These are phyloP conservation scores for Miichthys miiuy DNA, from an alignment of 2,797 vertebrate genomes.

Conservation along the genomic window DNA sequence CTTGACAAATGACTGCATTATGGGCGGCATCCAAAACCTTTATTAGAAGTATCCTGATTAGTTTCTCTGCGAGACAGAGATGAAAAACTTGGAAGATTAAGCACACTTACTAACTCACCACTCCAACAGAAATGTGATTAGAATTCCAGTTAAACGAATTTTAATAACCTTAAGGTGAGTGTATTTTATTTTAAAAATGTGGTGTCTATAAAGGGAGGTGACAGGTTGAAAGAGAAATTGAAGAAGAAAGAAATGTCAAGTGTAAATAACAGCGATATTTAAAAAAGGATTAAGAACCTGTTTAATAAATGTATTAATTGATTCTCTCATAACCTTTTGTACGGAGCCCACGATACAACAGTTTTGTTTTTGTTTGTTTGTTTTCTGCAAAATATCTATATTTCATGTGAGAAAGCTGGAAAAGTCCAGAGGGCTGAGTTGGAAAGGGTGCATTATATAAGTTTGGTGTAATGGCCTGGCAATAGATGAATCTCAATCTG, in stretches of 20 bases:
- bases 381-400: conserved; percentile 21
- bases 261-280: conserved; percentile 6
- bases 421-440: conserved; percentile 26
- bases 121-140: conserved; percentile 42
- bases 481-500: conserved; percentile 18
- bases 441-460: conserved; percentile 36
- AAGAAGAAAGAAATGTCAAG: neutral
- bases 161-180: conserved; percentile 42
- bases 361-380: neutral
- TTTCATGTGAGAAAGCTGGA: conserved; percentile 23
- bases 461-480: conserved; percentile 11
- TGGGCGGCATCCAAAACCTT: conserved; percentile 50
- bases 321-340: neutral
- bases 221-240: conserved; percentile 8
- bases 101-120: conserved; percentile 17
- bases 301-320: conserved; percentile 22
- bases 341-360: conserved; percentile 15
- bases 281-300: neutral
- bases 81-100: conserved; percentile 45
- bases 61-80: conserved; percentile 39
- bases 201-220: conserved; percentile 9
- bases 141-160: conserved; percentile 39
- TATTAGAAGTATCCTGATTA: conserved; percentile 49
- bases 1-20: conserved; percentile 46
- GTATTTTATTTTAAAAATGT: conserved; percentile 17